Evolutionary conservation across 2,113 vertebrate species (phyloP).

Genomic region (Choloepus hoffmanni): DNA sequence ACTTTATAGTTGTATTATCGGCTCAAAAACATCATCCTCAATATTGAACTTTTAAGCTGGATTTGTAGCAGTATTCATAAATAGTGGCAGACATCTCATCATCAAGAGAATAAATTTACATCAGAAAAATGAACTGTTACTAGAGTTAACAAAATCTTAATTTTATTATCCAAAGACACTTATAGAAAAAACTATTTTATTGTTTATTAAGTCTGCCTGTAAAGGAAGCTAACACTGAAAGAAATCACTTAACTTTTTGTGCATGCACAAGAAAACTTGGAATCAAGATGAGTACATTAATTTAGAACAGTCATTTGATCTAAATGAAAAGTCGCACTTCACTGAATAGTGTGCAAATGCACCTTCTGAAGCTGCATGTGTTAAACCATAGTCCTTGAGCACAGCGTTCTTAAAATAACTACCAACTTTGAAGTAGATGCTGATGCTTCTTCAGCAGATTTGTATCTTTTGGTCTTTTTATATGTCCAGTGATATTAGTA

Average conservation of each 20-base stretch:
- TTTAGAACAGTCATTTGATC: constrained; percentile 38
- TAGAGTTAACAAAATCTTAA: background rate
- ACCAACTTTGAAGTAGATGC: background rate
- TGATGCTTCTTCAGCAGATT: background rate
- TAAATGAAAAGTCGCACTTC: constrained; percentile 44
- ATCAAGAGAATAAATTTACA: background rate
- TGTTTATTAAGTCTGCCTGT: background rate
- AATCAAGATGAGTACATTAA: constrained; percentile 17
- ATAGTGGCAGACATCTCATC: background rate
- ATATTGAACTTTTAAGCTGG: background rate
- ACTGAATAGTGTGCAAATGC: background rate
- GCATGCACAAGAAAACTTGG: background rate
- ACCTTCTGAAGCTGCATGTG: background rate
- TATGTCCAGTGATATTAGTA: background rate
- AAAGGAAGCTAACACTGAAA: background rate
- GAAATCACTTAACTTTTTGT: background rate
- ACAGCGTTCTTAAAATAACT: background rate
- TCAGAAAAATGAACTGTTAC: background rate
- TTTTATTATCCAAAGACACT: background rate
- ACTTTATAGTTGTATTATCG: background rate
- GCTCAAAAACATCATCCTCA: background rate
- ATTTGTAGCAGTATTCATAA: background rate
- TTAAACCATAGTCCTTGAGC: background rate
- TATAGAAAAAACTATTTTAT: background rate
- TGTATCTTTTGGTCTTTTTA: background rate